Percentiles rank a stretch among this genome's conserved stretches.
These are phyloP conservation scores for Ceraclea dissimilis DNA, from an alignment of 2,888 invertebrate species.

Conservation along the genomic window DNA sequence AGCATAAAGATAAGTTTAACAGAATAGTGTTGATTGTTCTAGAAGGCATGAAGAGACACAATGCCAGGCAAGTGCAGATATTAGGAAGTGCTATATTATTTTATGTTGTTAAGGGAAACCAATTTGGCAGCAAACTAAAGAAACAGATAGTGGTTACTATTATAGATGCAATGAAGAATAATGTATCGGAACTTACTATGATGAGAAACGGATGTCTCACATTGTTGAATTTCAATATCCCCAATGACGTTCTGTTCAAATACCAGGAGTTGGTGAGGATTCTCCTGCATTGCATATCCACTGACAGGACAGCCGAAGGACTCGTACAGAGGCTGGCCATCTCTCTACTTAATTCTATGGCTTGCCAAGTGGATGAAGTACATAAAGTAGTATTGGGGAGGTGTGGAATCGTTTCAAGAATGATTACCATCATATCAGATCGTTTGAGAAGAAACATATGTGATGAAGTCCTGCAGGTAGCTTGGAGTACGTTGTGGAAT, in stretches of 20 bases:
- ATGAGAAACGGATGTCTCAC: slow-evolving; percentile 94
- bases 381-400: slow-evolving; percentile 90
- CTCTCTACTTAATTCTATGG: slow-evolving; percentile 88
- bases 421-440: slow-evolving; percentile 81
- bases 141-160: slow-evolving; percentile 74
- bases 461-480: slow-evolving; percentile 94
- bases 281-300: slow-evolving; percentile 69
- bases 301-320: slow-evolving; percentile 73
- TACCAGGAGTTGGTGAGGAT: slow-evolving; percentile 81
- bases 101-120: slow-evolving; percentile 84
- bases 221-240: slow-evolving; percentile 90
- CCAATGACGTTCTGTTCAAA: slow-evolving; percentile 89
- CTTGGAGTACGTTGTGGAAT: slow-evolving; percentile 99
- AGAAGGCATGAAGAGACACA: slow-evolving; percentile 83
- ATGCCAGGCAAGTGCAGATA: slow-evolving; percentile 84
- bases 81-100: slow-evolving; percentile 90
- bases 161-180: slow-evolving; percentile 82
- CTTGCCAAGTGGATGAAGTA: slow-evolving; percentile 91
- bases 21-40: slow-evolving; percentile 78
- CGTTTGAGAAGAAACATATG: slow-evolving; percentile 69
- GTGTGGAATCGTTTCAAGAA: slow-evolving; percentile 78
- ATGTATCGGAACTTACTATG: slow-evolving; percentile 83
- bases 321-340: slow-evolving; percentile 94
- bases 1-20: slow-evolving; percentile 10
- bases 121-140: slow-evolving; percentile 55